Evolutionary conservation across 2,113 vertebrate species (phyloP).

Genomic region (Ameiurus melas): DNA sequence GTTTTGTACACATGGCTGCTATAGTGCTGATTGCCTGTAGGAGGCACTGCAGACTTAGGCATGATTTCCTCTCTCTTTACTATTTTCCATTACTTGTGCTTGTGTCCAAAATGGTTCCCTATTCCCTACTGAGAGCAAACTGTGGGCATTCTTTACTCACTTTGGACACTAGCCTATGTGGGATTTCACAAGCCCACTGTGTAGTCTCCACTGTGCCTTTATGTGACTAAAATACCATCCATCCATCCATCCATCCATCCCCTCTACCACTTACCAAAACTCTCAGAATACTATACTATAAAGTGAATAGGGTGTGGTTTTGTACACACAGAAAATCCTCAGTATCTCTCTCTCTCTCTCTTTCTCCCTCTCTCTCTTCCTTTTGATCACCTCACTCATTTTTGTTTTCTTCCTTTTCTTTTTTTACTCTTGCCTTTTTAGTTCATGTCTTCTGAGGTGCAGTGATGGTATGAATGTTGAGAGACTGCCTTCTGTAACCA

Average conservation of each 20-base stretch:
- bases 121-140: background rate
- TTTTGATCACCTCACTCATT: slow-evolving; percentile 13
- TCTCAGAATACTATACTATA: background rate
- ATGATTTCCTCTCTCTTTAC: slow-evolving; percentile 3
- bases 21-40: slow-evolving; percentile 14
- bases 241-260: too few relatives aligned
- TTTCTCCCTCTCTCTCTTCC: background rate
- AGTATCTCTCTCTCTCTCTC: background rate
- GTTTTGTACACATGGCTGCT: slow-evolving; percentile 6
- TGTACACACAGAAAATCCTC: background rate
- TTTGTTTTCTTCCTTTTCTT: background rate
- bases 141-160: background rate
- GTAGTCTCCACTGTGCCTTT: background rate
- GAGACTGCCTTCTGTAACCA: background rate
- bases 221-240: too few relatives aligned
- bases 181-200: background rate
- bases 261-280: background rate
- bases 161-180: background rate
- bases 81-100: background rate
- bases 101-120: background rate
- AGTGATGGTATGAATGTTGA: slow-evolving; percentile 36
- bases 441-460: background rate
- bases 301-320: background rate
- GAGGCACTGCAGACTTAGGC: slow-evolving; percentile 41
- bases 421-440: background rate